A percentile compares a stretch with the other conserved stretches of the same genome.
phyloP scores from a whole-genome alignment of 2,888 invertebrate species.

The Hydrotaea diabolus region DNA sequence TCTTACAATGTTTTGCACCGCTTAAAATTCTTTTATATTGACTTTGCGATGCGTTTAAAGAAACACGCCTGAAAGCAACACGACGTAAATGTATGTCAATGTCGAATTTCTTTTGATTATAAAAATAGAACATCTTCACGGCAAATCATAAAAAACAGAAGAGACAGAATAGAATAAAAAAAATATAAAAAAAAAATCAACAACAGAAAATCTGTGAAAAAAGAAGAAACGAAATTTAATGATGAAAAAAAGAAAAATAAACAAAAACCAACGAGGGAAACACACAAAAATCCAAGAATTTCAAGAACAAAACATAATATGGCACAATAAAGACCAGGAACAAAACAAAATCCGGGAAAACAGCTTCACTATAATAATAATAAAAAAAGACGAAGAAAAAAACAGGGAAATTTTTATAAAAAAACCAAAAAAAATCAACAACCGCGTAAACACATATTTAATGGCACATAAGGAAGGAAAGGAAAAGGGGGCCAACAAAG shows the following conservation, averaged over 20 bases:
- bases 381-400: background rate
- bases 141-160: slow-evolving; percentile 9
- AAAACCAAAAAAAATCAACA: background rate
- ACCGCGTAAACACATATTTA: slow-evolving; percentile 13
- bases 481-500: background rate
- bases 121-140: slow-evolving; percentile 30
- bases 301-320: slow-evolving; percentile 20
- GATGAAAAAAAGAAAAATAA: background rate
- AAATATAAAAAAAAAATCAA: slow-evolving; percentile 14
- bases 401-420: slow-evolving; percentile 9
- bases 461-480: background rate
- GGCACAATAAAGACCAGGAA: slow-evolving; percentile 5
- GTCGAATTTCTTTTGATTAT: slow-evolving; percentile 23
- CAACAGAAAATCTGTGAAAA: background rate
- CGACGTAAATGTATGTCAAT: slow-evolving; percentile 20
- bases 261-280: slow-evolving; percentile 4
- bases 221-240: background rate
- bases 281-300: background rate
- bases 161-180: background rate
- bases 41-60: background rate
- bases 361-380: background rate
- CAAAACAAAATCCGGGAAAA: slow-evolving; percentile 24
- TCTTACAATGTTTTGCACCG: background rate
- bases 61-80: background rate
- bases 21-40: background rate